Base-by-base conservation (phyloP, 2,113 vertebrate species). In the Rhinichthys klamathensis region DNA sequence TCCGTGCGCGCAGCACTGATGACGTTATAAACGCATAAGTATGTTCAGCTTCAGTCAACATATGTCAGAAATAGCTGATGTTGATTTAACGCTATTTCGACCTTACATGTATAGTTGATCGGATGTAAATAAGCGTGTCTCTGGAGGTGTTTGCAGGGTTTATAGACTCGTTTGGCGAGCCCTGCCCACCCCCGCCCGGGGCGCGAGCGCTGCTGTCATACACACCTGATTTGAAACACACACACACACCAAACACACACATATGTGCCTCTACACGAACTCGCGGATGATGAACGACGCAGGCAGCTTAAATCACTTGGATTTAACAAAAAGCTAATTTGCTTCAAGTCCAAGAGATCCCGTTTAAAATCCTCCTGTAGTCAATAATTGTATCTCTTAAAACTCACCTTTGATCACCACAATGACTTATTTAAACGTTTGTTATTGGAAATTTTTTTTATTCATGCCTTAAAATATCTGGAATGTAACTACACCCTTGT, bases 171-270 rank as follows among this genome's bases (percentile, higher is more conserved):
- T 88, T 84, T 75, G 32, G 69, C 56, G 74, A 74, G 88, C 80
- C 93, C 87, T 89, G 91, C 93, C 93, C 92, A 91, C 89, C 41
- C 41, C 41, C 75, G 90, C 93, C 90, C 51, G 3, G 9, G 88
- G 90, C 90, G 70, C 18, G 25, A 74, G 38, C 35, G 67, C 84
- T 80, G 27, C 51, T 75, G 80, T 56, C 80, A 63, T 41, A 35
- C 91, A 92, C 93, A 92, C 91, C 90, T 65, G 23, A 41, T 16
- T 60, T 46, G 1, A 46, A 46, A 41, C 41, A 41, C 41, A 41
- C 38, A 38, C 35, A 38, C 35, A 38, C 35, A 38, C 51, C n/a
- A n/a, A n/a, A 38, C 67, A 70, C 67, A 16, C 69, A 13, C 70
- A 32, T 67, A 18, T 67, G 63, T 67, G 63, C 30, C 63, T 67